Evolutionary conservation across 2,888 invertebrate genomes (phyloP).

Genomic region (Orthosia gothica): DNA sequence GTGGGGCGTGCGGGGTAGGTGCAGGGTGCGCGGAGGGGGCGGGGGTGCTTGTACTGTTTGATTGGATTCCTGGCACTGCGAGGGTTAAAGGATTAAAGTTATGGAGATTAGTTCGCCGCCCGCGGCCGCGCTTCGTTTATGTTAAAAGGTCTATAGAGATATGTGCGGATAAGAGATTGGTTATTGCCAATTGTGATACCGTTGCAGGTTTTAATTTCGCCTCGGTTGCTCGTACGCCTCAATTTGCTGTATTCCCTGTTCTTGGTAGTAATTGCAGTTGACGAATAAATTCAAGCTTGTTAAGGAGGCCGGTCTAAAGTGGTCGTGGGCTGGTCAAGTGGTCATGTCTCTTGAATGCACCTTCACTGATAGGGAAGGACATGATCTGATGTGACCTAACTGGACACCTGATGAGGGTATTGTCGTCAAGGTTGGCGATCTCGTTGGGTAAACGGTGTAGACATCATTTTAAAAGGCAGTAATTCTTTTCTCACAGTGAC

Average conservation of each 20-base stretch:
- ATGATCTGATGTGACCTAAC: not conserved
- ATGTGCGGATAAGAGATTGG: slow-evolving; percentile 90
- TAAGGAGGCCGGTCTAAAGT: slow-evolving; percentile 19
- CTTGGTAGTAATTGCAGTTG: slow-evolving; percentile 34
- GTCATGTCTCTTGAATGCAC: slow-evolving; percentile 16
- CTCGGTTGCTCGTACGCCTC: slow-evolving; percentile 70
- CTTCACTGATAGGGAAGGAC: slow-evolving; percentile 10
- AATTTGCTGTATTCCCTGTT: slow-evolving; percentile 37
- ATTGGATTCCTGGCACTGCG: slow-evolving; percentile 91
- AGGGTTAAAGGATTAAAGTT: slow-evolving; percentile 92
- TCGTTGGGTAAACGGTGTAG: not conserved
- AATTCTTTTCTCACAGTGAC: no score
- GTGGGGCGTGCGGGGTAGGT: slow-evolving; percentile 59
- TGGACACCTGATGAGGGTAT: not conserved
- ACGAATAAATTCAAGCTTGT: slow-evolving; percentile 44
- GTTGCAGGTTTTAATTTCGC: slow-evolving; percentile 88
- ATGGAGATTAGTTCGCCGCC: slow-evolving; percentile 91
- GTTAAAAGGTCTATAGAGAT: slow-evolving; percentile 91
- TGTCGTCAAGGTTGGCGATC: not conserved
- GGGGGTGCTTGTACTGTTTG: slow-evolving; percentile 90
- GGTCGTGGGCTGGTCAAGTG: slow-evolving; percentile 33
- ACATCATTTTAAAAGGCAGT: no score
- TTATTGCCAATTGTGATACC: slow-evolving; percentile 91
- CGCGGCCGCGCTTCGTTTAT: slow-evolving; percentile 90
- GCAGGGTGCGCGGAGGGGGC: slow-evolving; percentile 69